These are phyloP conservation scores for Anser cygnoides DNA, from an alignment of 2,113 vertebrate genomes.

Conservation along the genomic window DNA sequence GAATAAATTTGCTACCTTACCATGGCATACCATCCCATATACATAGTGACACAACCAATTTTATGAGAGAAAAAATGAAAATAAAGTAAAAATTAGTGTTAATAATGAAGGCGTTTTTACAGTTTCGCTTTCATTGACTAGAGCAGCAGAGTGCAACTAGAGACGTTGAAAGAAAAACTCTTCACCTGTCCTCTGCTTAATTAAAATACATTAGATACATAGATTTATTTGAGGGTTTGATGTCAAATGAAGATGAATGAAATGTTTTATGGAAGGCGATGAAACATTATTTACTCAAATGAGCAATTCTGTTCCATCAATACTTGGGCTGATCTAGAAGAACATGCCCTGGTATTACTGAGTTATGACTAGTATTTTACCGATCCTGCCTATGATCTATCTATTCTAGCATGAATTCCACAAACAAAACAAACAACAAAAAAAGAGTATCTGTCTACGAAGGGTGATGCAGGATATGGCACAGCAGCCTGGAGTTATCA, in stretches of 20 bases:
- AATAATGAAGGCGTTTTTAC: conserved; percentile 52
- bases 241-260: conserved; percentile 71
- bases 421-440: background rate
- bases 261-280: conserved; percentile 46
- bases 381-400: background rate
- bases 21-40: background rate
- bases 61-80: background rate
- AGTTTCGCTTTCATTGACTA: conserved; percentile 55
- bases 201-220: conserved; percentile 66
- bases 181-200: conserved; percentile 56
- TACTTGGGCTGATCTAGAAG: background rate
- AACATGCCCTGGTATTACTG: background rate
- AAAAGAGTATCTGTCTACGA: background rate
- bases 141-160: conserved; percentile 53
- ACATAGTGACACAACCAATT: background rate
- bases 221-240: conserved; percentile 59
- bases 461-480: background rate
- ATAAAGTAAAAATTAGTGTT: conserved; percentile 51
- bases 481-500: fast-evolving
- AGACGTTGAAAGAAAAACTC: conserved; percentile 56
- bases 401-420: background rate
- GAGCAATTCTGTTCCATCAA: conserved; percentile 50
- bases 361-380: background rate
- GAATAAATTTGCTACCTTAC: background rate
- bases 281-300: conserved; percentile 56